phyloP scores from a whole-genome alignment of 2,888 invertebrate genomes.

The Ceriagrion tenellum region DNA sequence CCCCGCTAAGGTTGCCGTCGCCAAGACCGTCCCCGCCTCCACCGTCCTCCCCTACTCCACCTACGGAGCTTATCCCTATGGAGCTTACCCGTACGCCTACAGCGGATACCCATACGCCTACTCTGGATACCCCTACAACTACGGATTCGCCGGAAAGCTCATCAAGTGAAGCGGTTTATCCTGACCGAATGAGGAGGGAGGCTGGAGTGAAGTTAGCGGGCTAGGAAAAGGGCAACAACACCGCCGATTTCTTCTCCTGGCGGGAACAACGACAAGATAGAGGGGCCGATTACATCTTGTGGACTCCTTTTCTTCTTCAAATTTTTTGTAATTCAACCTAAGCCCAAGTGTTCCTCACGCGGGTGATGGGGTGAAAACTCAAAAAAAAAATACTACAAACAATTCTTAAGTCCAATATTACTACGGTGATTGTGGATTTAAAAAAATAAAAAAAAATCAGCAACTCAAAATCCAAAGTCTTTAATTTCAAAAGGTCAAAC shows the following conservation, averaged over 20 bases:
- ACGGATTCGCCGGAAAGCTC: constrained; percentile 50
- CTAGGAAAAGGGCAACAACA: constrained; percentile 9
- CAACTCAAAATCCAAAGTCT: neutral
- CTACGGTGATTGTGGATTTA: neutral
- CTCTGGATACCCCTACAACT: constrained; percentile 9
- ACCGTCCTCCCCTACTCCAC: constrained; percentile 28
- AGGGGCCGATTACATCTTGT: constrained; percentile 40
- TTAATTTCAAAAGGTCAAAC: neutral
- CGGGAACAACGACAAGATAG: neutral
- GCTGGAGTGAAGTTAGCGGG: neutral
- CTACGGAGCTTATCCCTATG: constrained; percentile 12
- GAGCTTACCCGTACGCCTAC: constrained; percentile 15
- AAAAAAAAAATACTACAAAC: constrained; percentile 14
- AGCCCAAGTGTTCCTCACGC: neutral
- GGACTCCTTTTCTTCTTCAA: constrained; percentile 33
- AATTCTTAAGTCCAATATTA: neutral
- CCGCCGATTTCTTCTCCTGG: neutral
- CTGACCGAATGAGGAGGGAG: neutral
- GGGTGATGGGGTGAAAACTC: neutral
- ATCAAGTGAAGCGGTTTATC: constrained; percentile 47
- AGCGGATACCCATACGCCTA: constrained; percentile 12
- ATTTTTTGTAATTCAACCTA: neutral
- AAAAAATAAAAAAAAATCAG: constrained; percentile 55
- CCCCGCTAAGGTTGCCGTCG: neutral
- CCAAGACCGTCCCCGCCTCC: constrained; percentile 35